phyloP scores from a whole-genome alignment of 2,888 invertebrate genomes.

The Latrodectus hesperus region DNA sequence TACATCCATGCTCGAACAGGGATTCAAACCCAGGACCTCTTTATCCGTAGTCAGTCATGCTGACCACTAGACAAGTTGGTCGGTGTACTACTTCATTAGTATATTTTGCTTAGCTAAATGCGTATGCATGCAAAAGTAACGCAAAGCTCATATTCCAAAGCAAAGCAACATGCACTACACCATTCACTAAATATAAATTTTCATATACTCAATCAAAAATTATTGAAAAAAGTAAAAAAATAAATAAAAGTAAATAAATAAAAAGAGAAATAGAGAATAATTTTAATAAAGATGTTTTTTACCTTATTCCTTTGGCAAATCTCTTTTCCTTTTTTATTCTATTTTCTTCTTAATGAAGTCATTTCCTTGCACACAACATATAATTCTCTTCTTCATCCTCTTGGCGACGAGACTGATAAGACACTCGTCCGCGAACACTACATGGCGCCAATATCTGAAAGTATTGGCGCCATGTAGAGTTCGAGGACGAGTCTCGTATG shows the following conservation, averaged over 20 bases:
- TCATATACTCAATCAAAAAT: too few species aligned
- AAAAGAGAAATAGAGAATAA: not conserved
- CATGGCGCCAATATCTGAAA: conserved; percentile 68
- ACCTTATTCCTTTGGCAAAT: not conserved
- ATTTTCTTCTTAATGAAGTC: conserved; percentile 4
- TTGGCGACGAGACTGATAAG: conserved; percentile 57
- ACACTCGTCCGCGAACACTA: conserved; percentile 68
- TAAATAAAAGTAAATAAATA: not conserved
- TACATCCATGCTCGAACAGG: too few species aligned
- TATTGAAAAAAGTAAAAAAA: not conserved
- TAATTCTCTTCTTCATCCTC: not conserved
- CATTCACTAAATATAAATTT: too few species aligned
- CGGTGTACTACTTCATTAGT: too few species aligned
- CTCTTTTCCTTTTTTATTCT: conserved; percentile 18
- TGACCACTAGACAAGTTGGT: too few species aligned
- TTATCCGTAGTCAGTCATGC: too few species aligned
- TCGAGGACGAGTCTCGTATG: conserved; percentile 61
- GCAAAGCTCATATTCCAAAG: too few species aligned
- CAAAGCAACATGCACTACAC: too few species aligned
- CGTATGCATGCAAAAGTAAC: too few species aligned
- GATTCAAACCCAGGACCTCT: too few species aligned
- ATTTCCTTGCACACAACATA: conserved; percentile 2
- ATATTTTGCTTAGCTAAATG: too few species aligned
- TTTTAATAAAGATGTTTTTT: not conserved
- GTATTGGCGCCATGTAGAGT: conserved; percentile 68